Evolutionary conservation across 1,140 invertebrate genomes (phyloP), one percentile per base, ranked within the genome.

Genomic region (Rhopalosiphum maidis): DNA sequence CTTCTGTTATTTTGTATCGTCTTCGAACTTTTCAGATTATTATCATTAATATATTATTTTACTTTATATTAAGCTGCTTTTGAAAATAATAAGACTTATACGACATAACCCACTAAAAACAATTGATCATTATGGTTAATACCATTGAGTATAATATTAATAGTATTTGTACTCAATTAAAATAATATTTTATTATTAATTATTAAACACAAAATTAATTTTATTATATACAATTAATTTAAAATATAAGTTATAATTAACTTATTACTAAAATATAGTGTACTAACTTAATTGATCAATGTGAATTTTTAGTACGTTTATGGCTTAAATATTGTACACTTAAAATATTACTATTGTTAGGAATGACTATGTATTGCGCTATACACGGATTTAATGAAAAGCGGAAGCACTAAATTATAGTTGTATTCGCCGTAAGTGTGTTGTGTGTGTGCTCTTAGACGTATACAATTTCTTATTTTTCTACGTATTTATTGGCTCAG

Each of bases 271-370:
- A 46, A 87, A 87, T 30, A 87, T 48, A 11, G 11, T 30, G 30
- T 46, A 30, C 6, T 43, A 87, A 48, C 30, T 43, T 43, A 46
- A 22, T 48, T 43, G 43, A 87, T 23, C 15, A 83, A 41, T 83
- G 21, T 87, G 43, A 9, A 30, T 46, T 87, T 87, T 3, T 87
- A 18, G 41, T 46, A 11, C 30, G 43, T 48, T 87, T 43, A 87
- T 41, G 25, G 41, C 4, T 41, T 87, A 41, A 30, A 46, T 5
- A 48, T 25, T 0, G 85, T 87, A 87, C 41, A 30, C 23, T 87
- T 87, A 48, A 86, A 86, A 86, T 86, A 86, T 46, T 86, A 86
- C 43, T 46, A 30, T 86, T 86, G 43, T 86, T 41, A 25, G 25
- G 2, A 30, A 23, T 25, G 23, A 11, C 41, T 86, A 9, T 86